Base-by-base conservation (phyloP, 2,113 vertebrate genomes). In the Tricholaema leucomelas region DNA sequence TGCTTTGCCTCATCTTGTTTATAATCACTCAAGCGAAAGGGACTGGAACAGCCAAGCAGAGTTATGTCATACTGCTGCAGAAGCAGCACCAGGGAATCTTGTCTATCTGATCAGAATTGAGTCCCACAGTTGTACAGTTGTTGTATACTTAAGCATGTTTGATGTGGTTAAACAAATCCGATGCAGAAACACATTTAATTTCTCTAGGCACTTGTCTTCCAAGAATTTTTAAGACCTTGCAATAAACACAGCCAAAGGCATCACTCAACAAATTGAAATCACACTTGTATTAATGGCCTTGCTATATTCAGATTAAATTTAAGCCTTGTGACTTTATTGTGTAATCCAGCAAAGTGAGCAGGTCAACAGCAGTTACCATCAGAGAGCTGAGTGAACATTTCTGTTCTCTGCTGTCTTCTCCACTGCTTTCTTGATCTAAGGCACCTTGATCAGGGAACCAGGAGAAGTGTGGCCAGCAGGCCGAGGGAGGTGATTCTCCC, bases 251-350 rank as follows among this genome's bases (percentile, higher is more conserved):
- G 83, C 80, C 95, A 96, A 95, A 94, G 80, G 63, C 72, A 91
- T 96, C 88, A 94, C 87, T 96, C 90, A 94, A 96, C 90, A 92
- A 96, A 91, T 84, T 94, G 81, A 92, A 90, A 94, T 96, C 91
- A 94, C 84, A 78, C 70, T 91, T 94, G 71, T 87, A 76, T 90
- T 88, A 87, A 55, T 58, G 65, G 30, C 23, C n/a, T 91, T 96
- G 83, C 90, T 95, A 60, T 92, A 88, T 92, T 85, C 86, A 93
- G 79, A 91, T 54, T 78, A 92, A 91, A 71, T 89, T 95, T 94
- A 93, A 93, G 93, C 85, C 87, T 93, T 19, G 1, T 94, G 63
- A 77, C 75, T 96, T 95, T 85, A 84, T 92, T 36, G 82, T 88
- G 87, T 90, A 96, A 96, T 94, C 92, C 67, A 88, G 75, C 79